These are phyloP conservation scores for Atherinosoma microstoma DNA, from an alignment of 2,797 vertebrate genomes.

Conservation along the genomic window DNA sequence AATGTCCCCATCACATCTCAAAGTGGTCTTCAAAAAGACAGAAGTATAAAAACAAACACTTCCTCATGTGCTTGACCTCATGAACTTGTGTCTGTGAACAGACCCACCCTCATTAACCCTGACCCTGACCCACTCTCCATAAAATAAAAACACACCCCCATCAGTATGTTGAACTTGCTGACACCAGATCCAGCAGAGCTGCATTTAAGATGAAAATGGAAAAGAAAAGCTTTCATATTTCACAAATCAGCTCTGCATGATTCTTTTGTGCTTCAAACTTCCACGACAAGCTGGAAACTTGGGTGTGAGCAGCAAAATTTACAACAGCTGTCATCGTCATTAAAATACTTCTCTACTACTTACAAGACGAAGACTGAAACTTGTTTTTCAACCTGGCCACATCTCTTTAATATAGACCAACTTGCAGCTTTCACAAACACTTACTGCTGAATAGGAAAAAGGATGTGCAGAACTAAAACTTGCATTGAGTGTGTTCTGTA, in stretches of 20 bases:
- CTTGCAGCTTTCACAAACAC: background rate
- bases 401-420: background rate
- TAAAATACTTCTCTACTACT: background rate
- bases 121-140: constrained; percentile 13
- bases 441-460: background rate
- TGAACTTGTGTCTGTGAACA: constrained; percentile 28
- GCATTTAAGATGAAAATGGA: background rate
- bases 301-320: background rate
- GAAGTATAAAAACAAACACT: constrained; percentile 15
- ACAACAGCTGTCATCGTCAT: background rate
- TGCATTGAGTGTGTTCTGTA: background rate
- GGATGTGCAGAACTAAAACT: constrained; percentile 8
- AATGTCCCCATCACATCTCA: background rate
- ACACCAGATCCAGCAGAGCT: constrained; percentile 3
- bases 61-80: constrained; percentile 22
- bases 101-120: constrained; percentile 13
- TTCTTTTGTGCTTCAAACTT: background rate
- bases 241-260: background rate
- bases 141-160: constrained; percentile 5
- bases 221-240: background rate
- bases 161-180: constrained; percentile 31
- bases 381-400: background rate
- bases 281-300: background rate
- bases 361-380: background rate
- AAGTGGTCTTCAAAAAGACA: constrained; percentile 10